Conservation (phyloP, 2,113 vertebrate genomes). For the Erythrocercus mccallii region DNA sequence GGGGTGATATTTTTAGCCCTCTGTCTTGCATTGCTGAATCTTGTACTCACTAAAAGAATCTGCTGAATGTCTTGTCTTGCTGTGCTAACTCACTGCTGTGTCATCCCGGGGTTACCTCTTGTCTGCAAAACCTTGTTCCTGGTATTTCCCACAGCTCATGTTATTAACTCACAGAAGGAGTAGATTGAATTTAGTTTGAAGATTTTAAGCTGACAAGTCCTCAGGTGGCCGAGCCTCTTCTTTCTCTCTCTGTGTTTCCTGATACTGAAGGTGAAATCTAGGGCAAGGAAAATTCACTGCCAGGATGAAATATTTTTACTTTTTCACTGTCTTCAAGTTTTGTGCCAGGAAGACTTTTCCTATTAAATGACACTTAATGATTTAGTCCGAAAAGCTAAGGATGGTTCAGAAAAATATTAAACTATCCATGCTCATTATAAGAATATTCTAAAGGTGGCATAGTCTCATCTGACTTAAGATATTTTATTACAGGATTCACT, state of each 20-base stretch:
- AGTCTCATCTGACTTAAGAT: neutral
- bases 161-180: constrained; percentile 27
- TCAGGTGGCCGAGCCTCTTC: neutral
- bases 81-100: neutral
- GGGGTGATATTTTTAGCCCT: neutral
- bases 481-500: neutral
- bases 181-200: constrained; percentile 12
- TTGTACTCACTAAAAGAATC: neutral
- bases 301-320: neutral
- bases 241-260: neutral
- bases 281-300: neutral
- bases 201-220: neutral
- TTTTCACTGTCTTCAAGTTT: neutral
- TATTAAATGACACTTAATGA: neutral
- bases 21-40: neutral
- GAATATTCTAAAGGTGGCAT: neutral
- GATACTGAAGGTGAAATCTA: neutral
- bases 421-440: neutral
- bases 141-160: neutral
- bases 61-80: neutral
- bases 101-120: neutral
- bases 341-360: neutral
- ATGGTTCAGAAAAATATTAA: neutral
- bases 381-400: neutral
- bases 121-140: neutral